These are phyloP conservation scores for Gallinago nigripennis DNA, from an alignment of 2,797 vertebrate species.

Conservation along the genomic window DNA sequence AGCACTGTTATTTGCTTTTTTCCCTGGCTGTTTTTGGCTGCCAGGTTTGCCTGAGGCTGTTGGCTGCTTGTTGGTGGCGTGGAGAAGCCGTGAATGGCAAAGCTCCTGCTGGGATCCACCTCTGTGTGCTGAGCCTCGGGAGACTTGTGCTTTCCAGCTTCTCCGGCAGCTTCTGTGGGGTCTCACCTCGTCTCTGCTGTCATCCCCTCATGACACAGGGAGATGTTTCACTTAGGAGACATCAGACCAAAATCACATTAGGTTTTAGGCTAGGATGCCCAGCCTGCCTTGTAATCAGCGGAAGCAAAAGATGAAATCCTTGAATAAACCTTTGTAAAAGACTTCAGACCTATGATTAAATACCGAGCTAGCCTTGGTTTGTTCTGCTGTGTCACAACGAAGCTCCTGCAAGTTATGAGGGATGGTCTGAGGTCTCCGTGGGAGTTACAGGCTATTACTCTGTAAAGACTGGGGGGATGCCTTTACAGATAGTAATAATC, in stretches of 20 bases:
- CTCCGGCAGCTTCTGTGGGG: not conserved
- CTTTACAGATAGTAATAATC: not conserved
- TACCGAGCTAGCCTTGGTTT: not conserved
- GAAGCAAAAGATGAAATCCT: not conserved
- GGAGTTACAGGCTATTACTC: not conserved
- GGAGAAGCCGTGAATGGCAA: not conserved
- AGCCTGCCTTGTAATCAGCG: not conserved
- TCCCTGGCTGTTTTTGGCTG: not conserved
- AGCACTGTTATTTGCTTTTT: rapidly evolving
- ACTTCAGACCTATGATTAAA: not conserved
- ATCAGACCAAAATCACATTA: not conserved
- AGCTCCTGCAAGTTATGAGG: not conserved
- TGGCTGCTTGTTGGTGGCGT: not conserved
- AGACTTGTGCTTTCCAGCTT: not conserved
- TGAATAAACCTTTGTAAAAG: not conserved
- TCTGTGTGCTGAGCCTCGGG: not conserved
- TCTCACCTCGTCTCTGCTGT: not conserved
- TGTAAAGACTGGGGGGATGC: not conserved
- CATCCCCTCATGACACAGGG: rapidly evolving
- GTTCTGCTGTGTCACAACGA: not conserved
- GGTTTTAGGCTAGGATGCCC: not conserved
- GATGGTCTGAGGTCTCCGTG: not conserved
- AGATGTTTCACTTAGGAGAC: not conserved
- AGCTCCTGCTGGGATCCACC: not conserved
- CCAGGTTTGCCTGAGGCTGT: not conserved